A percentile compares a stretch with the other conserved stretches of the same genome.
Conservation (phyloP, 1,140 invertebrate species). For the Sweltsa coloradensis region DNA sequence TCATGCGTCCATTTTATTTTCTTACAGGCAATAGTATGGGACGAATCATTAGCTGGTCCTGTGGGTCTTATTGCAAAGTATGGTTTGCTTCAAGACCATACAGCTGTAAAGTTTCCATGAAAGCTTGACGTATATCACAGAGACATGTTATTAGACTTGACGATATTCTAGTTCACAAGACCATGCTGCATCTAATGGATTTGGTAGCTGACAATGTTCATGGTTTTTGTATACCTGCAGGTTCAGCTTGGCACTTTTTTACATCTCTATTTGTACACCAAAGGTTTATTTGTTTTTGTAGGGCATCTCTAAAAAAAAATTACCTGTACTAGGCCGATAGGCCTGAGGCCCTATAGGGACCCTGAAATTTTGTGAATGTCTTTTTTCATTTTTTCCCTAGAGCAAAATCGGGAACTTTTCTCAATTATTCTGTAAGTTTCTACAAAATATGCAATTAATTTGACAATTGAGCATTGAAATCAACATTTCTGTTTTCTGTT, state of each 20-base stretch:
- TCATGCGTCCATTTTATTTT: no score
- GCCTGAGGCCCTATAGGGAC: no score
- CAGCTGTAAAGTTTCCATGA: constrained; percentile 61
- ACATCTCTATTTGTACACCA: not conserved
- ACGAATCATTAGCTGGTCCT: constrained; percentile 75
- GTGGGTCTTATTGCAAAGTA: constrained; percentile 78
- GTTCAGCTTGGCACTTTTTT: not conserved
- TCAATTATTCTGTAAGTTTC: no score
- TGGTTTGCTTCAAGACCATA: constrained; percentile 62
- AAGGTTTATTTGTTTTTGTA: not conserved
- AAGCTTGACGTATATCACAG: constrained; percentile 48
- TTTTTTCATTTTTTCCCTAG: no score
- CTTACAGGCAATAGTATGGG: constrained; percentile 76
- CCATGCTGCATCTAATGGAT: constrained; percentile 73
- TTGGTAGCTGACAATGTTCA: constrained; percentile 72
- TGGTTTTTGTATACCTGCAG: constrained; percentile 30
- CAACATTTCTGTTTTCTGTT: no score
- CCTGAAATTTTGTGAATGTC: no score
- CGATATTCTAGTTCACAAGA: constrained; percentile 82
- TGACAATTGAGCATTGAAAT: no score
- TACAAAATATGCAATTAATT: no score
- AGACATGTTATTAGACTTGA: constrained; percentile 66
- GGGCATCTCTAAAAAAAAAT: not conserved
- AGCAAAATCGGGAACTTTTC: no score
- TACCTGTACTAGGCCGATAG: no score